Evolutionary conservation across 1,140 invertebrate species (phyloP), one percentile per base, ranked within the genome.

Genomic region (Hyles euphorbiae): DNA sequence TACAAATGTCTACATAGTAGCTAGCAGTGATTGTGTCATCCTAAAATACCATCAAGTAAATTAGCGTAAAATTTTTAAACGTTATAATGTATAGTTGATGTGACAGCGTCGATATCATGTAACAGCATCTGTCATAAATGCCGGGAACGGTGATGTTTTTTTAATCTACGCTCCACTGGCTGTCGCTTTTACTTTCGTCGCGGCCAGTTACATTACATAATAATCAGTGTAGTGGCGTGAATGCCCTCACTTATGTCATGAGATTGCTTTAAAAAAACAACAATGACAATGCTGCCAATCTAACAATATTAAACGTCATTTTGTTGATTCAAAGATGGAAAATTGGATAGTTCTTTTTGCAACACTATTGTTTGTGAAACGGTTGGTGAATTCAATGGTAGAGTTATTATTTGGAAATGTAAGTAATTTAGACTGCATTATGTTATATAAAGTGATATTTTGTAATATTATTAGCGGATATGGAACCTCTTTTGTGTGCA

Each of bases 121-220:
- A 40, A 40, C 36, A 1, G 36, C 48, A 48, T 34, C 56, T 61
- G 61, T 61, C 58, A 65, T 52, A 64, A 58, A 63, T 55, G 45
- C 60, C 65, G 61, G 55, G 51, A 58, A 67, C 55, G 48, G 56
- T 50, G 34, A 51, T 55, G 22, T 65, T 65, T 68, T 60, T 63
- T 66, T 68, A 65, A 64, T 47, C 52, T 60, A 72, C 73, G 69
- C 63, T 72, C 59, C 52, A 70, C 61, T 69, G 63, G 63, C 67
- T 53, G 34, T 52, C 54, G 66, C 74, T 77, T 75, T 81, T 79
- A 79, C 78, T 81, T 81, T 80, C 73, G 58, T 63, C 59, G 60
- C 62, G 65, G 64, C 63, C 67, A 65, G 66, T 72, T 67, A 43
- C 61, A 64, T 80, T 76, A 70, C 62, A 63, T 74, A 74, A 77